Evolutionary conservation across 1,140 invertebrate genomes (phyloP), one percentile per base, ranked within the genome.

Genomic region (Platyscapa corneri): DNA sequence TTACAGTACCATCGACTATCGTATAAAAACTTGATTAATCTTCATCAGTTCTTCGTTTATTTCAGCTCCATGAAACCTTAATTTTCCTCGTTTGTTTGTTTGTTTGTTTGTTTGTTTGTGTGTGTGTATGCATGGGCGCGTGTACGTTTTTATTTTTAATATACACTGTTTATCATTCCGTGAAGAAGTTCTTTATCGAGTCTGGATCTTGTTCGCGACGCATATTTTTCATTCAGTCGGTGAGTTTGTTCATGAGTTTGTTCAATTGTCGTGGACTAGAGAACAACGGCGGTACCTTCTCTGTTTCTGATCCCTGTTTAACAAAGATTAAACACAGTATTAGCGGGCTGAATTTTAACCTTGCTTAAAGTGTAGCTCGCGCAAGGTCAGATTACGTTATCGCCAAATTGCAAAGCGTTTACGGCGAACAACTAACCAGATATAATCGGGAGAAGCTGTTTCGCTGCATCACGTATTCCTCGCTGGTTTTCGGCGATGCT

Each of bases 401-500:
- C n/a, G n/a, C n/a, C n/a, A n/a, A 64, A 53, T 16, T 53, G 42
- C 12, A 46, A 7, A 46, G 12, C 5, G 12, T 46, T 46, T 46
- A 46, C 5, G 12, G 12, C 27, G 10, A 10, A 53, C 18, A 5
- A 64, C 81, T 74, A 42, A 83, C 84, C 79, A 85, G 8, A 16
- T 82, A 12, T 53, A 39, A 56, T 65, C 60, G 77, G 79, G 20
- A 18, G 42, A 67, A 20, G 23, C 8, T 46, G 3, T 83, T 8
- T 56, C 30, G 42, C 78, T 34, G 32, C 88, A 92, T 92, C 91
- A 92, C 91, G 91, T 90, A 70, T 89, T 90, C 78, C 92, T 93
- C 5, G 88, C 87, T 18, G 91, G 90, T 89, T 93, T 93, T 84
- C 92, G 90, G 14, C 90, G 91, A 16, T 93, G 92, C 72, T 93